Conservation (phyloP, 2,888 invertebrate genomes). For the Coelopa pilipes region DNA sequence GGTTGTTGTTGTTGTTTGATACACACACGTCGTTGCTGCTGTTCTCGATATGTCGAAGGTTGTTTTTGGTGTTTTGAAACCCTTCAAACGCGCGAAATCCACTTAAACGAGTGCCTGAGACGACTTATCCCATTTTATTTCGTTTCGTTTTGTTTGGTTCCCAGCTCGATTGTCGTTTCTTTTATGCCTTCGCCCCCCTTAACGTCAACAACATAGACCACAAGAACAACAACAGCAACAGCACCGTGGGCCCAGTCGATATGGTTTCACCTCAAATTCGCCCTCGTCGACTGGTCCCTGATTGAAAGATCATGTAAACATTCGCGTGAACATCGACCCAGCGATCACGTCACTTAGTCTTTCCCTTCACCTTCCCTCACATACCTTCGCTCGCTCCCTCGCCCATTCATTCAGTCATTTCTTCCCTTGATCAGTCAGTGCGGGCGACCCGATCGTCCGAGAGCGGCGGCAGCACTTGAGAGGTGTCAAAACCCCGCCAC, state of each 20-base stretch:
- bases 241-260: not conserved
- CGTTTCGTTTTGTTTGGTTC: not conserved
- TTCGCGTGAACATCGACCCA: not conserved
- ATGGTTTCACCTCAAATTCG: not conserved
- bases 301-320: conserved; percentile 30
- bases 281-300: not conserved
- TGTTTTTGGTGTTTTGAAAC: conserved; percentile 1
- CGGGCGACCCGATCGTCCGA: not conserved
- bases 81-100: conserved; percentile 18
- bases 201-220: not conserved
- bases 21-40: not conserved
- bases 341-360: not conserved
- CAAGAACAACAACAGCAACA: conserved; percentile 5
- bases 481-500: conserved; percentile 17
- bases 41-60: not conserved
- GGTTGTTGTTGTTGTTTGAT: no score
- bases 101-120: conserved; percentile 4
- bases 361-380: no score
- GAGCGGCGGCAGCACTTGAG: conserved; percentile 4
- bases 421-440: no score
- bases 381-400: no score
- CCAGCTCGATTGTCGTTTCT: conserved; percentile 14
- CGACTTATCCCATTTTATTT: not conserved
- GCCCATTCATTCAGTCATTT: no score
- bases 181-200: conserved; percentile 4